Percentiles rank a stretch among this genome's conserved stretches.
phyloP scores from a whole-genome alignment of 2,888 invertebrate species.

The Mystacides longicornis region DNA sequence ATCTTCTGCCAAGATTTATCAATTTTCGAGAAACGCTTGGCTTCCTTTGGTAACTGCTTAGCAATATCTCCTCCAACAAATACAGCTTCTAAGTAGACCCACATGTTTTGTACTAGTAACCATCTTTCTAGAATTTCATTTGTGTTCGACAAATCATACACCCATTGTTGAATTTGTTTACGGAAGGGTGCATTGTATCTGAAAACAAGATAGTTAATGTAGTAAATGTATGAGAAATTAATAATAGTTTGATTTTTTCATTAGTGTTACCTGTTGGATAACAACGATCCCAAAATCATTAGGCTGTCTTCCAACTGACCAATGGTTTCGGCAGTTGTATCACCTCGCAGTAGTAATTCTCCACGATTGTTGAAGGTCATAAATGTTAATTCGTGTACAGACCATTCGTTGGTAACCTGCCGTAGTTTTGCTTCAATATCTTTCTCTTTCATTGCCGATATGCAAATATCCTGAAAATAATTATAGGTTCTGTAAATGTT shows the following conservation, averaged over 20 bases:
- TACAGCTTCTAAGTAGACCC: conserved; percentile 96
- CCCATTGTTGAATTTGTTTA: conserved; percentile 94
- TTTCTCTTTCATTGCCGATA: conserved; percentile 96
- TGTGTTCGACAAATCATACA: conserved; percentile 87
- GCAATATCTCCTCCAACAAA: conserved; percentile 98
- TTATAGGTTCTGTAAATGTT: no score
- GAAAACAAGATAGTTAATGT: conserved; percentile 19
- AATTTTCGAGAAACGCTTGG: conserved; percentile 90
- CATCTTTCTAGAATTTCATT: conserved; percentile 95
- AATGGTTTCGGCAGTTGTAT: conserved; percentile 92
- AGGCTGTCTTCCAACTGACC: conserved; percentile 91
- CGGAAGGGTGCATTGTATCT: conserved; percentile 94
- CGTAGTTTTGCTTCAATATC: conserved; percentile 94
- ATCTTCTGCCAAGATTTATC: conserved; percentile 99
- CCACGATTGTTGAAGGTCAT: conserved; percentile 93
- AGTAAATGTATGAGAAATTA: background rate
- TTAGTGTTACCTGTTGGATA: conserved; percentile 69
- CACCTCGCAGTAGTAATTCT: conserved; percentile 82
- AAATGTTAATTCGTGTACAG: conserved; percentile 85
- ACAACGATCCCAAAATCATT: conserved; percentile 90
- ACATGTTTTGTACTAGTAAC: conserved; percentile 95
- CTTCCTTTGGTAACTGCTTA: conserved; percentile 93
- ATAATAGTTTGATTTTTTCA: conserved; percentile 8
- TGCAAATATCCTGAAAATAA: conserved; percentile 75
- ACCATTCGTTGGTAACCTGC: conserved; percentile 94